phyloP scores from a whole-genome alignment of 35 echinoderm and acorn worm genomes.

The Apostichopus japonicus region DNA sequence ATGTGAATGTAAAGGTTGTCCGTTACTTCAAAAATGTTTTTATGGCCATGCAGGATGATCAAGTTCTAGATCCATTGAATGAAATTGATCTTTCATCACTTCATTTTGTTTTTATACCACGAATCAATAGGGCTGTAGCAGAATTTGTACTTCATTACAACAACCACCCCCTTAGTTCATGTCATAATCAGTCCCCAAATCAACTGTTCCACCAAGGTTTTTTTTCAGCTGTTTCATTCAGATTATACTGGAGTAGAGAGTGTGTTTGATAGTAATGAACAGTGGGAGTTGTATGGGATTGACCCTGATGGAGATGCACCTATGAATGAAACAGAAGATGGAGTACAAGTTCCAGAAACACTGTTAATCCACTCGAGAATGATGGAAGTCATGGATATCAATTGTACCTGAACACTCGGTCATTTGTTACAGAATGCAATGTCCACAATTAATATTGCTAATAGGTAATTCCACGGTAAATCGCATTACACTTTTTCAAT shows the following conservation, averaged over 20 bases:
- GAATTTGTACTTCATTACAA: conserved; percentile 56
- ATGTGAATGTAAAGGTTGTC: conserved; percentile 58
- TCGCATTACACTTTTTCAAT: too few relatives aligned
- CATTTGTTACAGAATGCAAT: neutral
- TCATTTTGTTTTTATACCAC: conserved; percentile 54
- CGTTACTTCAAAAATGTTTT: conserved; percentile 31
- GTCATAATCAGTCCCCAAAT: conserved; percentile 58
- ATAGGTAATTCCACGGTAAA: too few relatives aligned
- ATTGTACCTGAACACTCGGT: neutral
- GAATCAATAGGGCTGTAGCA: conserved; percentile 46
- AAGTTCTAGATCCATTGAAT: conserved; percentile 56
- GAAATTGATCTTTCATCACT: conserved; percentile 43
- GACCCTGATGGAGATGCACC: neutral
- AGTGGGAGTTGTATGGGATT: conserved; percentile 21
- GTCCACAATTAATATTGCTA: neutral
- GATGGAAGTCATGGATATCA: neutral
- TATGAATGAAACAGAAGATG: neutral
- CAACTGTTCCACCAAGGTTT: conserved; percentile 60
- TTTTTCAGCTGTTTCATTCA: neutral
- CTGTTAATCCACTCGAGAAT: neutral
- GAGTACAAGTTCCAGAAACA: neutral
- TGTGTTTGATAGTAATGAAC: neutral
- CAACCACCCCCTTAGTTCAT: conserved; percentile 51
- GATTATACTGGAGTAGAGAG: neutral
- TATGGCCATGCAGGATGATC: conserved; percentile 7